phyloP scores from a whole-genome alignment of 1,140 invertebrate genomes.

The Brevipalpus yothersi region DNA sequence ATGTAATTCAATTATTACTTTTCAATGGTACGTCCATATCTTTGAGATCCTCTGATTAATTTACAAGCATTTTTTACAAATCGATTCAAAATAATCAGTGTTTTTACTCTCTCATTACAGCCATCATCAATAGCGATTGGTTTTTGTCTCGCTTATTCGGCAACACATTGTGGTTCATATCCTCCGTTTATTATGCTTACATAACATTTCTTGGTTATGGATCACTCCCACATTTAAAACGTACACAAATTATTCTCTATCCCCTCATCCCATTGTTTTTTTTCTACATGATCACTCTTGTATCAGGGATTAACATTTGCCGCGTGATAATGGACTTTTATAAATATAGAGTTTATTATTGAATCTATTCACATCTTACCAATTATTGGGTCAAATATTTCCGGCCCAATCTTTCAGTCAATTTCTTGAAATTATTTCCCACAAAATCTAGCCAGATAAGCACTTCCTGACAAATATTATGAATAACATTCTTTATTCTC shows the following conservation, averaged over 20 bases:
- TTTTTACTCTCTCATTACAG: slow-evolving; percentile 23
- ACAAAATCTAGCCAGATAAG: too few relatives aligned
- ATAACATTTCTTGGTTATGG: slow-evolving; percentile 95
- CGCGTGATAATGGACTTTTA: slow-evolving; percentile 52
- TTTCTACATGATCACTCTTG: slow-evolving; percentile 49
- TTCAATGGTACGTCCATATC: slow-evolving; percentile 37
- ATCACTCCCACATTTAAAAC: slow-evolving; percentile 67
- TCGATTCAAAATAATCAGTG: not conserved
- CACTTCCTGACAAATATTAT: too few relatives aligned
- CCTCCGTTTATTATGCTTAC: slow-evolving; percentile 76
- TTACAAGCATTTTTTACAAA: not conserved
- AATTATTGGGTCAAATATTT: not conserved
- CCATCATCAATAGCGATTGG: slow-evolving; percentile 42
- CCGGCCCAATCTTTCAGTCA: not conserved
- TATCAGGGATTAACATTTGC: slow-evolving; percentile 33
- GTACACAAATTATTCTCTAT: slow-evolving; percentile 61
- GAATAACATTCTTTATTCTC: too few relatives aligned
- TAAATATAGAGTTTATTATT: slow-evolving; percentile 31
- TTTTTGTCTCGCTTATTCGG: slow-evolving; percentile 58
- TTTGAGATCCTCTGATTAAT: not conserved
- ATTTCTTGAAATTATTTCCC: not conserved
- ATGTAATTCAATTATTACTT: slow-evolving; percentile 71
- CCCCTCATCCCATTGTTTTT: slow-evolving; percentile 53
- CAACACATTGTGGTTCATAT: slow-evolving; percentile 81
- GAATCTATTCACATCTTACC: slow-evolving; percentile 48